Evolutionary conservation across 1,140 invertebrate species (phyloP), one percentile per base, ranked within the genome.

Genomic region (Cotesia glomerata): DNA sequence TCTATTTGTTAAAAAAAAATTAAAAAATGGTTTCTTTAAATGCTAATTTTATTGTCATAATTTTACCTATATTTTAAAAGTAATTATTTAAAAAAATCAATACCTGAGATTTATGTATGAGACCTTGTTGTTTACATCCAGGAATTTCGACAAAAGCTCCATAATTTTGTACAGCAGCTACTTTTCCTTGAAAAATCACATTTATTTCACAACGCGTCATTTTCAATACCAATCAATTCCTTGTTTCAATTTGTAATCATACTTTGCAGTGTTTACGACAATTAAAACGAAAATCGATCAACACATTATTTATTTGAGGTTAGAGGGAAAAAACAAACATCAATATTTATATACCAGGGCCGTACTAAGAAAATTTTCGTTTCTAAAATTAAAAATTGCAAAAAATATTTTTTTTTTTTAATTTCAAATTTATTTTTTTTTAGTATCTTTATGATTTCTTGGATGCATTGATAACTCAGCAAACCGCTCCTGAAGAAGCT

Each of bases 401-500:
- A 45, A 7, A 45, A 9, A 7, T 9, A 7, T 11, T 11, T 45
- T 45, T 45, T 45, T 9, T 9, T 8, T 39, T 39, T 39, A 2
- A 39, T 9, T 45, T 45, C 2, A 45, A 45, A 45, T 9, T 9
- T 45, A 9, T 45, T 9, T 45, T 45, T 5, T 88, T 90, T 51
- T 81, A 96, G 93, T 99, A 95, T 84, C 86, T 96, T 16, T 96
- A 95, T 77, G 94, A 95, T 78, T 95, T 95, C 79, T 84, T 96
- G 73, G 98, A 99, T 85, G 98, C 98, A 0, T 87, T 99, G 34
- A 99, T 99, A 76, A 98, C 95, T 0, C 95, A 97, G 79, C 97
- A 99, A 90, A 98, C 98, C 4, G 97, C 97, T 2, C 94, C 97
- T 0, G 97, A 98, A 80, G 96, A 99, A 83, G 98, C 98, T 0